A percentile compares a stretch with the other conserved stretches of the same genome.
Evolutionary conservation across 2,888 invertebrate genomes (phyloP).

Genomic region (Yponomeuta sedellus): DNA sequence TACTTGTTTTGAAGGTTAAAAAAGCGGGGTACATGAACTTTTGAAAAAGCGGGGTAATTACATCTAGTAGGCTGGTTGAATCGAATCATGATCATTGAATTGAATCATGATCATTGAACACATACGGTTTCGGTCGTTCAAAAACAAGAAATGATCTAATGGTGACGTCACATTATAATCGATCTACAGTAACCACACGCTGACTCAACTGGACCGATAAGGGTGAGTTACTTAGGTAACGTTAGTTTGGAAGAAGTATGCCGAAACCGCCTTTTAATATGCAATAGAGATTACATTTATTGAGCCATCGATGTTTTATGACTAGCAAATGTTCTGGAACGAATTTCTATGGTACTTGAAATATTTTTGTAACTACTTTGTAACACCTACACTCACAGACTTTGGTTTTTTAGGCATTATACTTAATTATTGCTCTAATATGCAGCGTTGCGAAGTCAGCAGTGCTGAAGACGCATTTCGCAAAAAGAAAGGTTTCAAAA

Average conservation of each 20-base stretch:
- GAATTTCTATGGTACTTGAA: neutral
- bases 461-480: constrained; percentile 33
- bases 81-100: neutral
- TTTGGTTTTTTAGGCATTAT: neutral
- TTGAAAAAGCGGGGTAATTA: too few relatives aligned
- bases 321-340: neutral
- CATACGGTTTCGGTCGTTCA: neutral
- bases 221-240: neutral
- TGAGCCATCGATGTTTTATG: neutral
- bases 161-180: neutral
- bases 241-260: neutral
- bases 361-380: neutral
- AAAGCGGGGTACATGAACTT: too few relatives aligned
- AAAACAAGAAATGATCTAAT: neutral
- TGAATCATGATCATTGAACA: neutral
- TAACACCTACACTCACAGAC: neutral
- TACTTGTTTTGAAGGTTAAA: too few relatives aligned
- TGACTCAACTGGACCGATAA: neutral
- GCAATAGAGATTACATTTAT: neutral
- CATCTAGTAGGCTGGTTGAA: too few relatives aligned
- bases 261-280: neutral
- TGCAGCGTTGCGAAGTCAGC: constrained; percentile 35
- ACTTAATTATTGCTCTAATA: neutral
- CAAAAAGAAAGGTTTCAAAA: constrained; percentile 22
- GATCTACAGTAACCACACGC: neutral